Evolutionary conservation across 2,888 invertebrate species (phyloP), one percentile per base, ranked within the genome.

Genomic region (Prenolepis imparis): DNA sequence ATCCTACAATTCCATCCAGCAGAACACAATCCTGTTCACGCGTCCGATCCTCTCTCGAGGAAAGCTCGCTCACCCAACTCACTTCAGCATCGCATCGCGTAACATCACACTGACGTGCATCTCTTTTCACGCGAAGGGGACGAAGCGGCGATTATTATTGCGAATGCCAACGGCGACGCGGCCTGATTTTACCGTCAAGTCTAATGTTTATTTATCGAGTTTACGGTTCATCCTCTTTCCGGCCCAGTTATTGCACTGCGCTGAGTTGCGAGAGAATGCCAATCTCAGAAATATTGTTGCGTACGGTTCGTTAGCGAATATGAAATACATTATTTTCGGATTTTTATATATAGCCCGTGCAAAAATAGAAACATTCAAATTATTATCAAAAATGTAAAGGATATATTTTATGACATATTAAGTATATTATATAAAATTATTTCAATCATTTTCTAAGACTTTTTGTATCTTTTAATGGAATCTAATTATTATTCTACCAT

Each of bases 141-240:
- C 21, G 52, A 55, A 84, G 57, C 55, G 59, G 48, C 74, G 74
- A 59, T 82, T 86, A 81, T 90, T 90, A 86, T 85, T 86, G 80
- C 72, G 48, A 90, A 90, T 88, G 70, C 80, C 83, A 66, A 57
- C 81, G 74, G 67, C 78, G 68, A 55, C 81, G 81, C 86, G 90
- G 83, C 91, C 90, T 89, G 83, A 63, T 89, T 91, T 88, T 85
- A 83, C 55, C 88, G 66, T 82, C 84, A 44, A 86, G 82, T 90
- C 89, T 91, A 92, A 92, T 92, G 90, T 92, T 92, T 91, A 91
- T 92, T 92, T 92, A 92, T 92, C 91, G 89, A 91, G 92, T 92
- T 92, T 91, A 92, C 91, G 89, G 91, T 91, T 92, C 91, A 91
- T 92, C 91, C 91, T 92, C 90, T 91, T 92, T 92, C 92, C 92